Base-by-base conservation (phyloP, 2,797 vertebrate genomes). In the Holocentrus rufus region DNA sequence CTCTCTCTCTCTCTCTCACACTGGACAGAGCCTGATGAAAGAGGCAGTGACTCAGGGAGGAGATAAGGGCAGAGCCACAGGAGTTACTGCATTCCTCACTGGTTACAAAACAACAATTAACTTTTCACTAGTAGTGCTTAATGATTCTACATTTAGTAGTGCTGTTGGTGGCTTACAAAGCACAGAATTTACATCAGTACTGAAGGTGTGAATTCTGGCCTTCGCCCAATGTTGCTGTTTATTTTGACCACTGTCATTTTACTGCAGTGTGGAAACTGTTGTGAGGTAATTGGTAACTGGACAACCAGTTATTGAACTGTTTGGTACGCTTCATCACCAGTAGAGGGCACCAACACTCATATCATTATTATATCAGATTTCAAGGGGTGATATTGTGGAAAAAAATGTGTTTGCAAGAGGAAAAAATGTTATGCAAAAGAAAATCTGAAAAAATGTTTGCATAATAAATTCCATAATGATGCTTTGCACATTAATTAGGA, bases 271-370 rank as follows among this genome's bases (percentile, higher is more conserved):
- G 2, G 13, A 68, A 20, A 31, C 11, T 50, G 25, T 59, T 50
- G 2, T 57, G 11, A 39, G n/a, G n/a, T n/a, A n/a, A n/a, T n/a
- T n/a, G n/a, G n/a, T n/a, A n/a, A n/a, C n/a, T n/a, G 7, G 36
- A 8, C n/a, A 23, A 36, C 15, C 17, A 4, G 1, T 63, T 54
- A 63, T 34, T 62, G 8, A 69, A 54, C 18, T 18, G 54, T 5
- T 15, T 67, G 1, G 8, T 69, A 5, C 62, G 14, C 34, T 30
- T 5, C 47, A 1, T 80, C 30, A 72, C 84, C 90, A 90, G 71
- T 72, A 88, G 89, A 81, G 83, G 85, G 83, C 77, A 85, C 77
- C 60, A 81, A 17, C 36, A 59, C 34, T 47, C 68, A 31, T 15
- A 39, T 13, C 0, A 61, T 53, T n/a, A 30, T 56, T 52, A 57